A percentile compares a stretch with the other conserved stretches of the same genome.
Evolutionary conservation across 2,113 vertebrate species (phyloP).

Genomic region (Nesoenas mayeri): DNA sequence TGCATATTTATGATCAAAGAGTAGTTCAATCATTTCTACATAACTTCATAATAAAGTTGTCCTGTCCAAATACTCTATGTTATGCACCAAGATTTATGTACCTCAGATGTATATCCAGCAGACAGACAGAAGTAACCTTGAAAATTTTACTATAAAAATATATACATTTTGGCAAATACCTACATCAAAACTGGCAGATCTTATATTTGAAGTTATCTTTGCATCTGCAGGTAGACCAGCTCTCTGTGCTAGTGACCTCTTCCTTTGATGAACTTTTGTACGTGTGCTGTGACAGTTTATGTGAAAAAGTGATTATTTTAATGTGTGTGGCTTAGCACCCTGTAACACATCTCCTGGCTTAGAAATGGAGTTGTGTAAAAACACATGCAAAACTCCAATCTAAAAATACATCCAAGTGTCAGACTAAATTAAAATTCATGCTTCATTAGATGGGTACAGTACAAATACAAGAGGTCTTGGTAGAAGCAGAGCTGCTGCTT

Average conservation of each 20-base stretch:
- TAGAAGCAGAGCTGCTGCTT: background rate
- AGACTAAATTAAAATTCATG: constrained; percentile 42
- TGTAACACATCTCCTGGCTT: background rate
- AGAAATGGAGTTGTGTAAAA: background rate
- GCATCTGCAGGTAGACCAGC: background rate
- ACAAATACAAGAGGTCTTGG: background rate
- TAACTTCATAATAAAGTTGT: background rate
- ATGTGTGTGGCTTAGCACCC: background rate
- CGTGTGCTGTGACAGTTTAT: background rate
- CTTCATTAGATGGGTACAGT: background rate
- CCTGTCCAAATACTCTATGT: background rate
- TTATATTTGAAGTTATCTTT: background rate
- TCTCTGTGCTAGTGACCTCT: background rate
- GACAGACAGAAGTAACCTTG: background rate
- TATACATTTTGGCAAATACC: background rate
- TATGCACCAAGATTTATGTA: background rate
- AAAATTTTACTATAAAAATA: background rate
- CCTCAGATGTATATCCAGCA: background rate
- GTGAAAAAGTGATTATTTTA: background rate
- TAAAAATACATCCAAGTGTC: constrained; percentile 26
- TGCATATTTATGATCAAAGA: background rate
- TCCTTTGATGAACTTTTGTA: background rate
- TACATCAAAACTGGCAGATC: background rate
- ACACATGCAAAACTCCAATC: constrained; percentile 1
- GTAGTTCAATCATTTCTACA: background rate